Evolutionary conservation across 2,113 vertebrate genomes (phyloP).

Genomic region (Pedionomus torquatus): DNA sequence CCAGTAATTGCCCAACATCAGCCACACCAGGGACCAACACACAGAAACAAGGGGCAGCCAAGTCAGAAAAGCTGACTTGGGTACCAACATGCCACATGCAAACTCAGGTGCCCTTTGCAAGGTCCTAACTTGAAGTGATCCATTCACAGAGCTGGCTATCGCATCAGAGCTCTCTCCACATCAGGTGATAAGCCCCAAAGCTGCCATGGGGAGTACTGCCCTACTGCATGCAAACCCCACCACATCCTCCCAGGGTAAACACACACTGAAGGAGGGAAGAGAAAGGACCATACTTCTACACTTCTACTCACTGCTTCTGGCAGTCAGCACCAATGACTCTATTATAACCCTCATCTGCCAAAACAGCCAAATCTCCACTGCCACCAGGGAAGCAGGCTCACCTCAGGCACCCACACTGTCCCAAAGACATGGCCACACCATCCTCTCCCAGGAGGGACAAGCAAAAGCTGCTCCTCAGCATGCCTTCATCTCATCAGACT

Average conservation of each 20-base stretch:
- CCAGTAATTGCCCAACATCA: rapidly evolving
- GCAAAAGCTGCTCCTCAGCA: background rate
- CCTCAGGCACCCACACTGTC: background rate
- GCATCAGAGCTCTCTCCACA: background rate
- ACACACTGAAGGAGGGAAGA: no score
- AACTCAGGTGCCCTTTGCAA: background rate
- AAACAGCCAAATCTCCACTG: background rate
- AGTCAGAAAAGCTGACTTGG: background rate
- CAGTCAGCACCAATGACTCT: background rate
- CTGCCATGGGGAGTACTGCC: no score
- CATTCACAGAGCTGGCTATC: background rate
- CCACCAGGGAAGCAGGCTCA: background rate
- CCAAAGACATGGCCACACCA: rapidly evolving
- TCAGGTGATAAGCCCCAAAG: background rate
- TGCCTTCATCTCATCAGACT: no score
- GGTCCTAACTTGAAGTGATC: rapidly evolving
- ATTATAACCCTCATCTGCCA: background rate
- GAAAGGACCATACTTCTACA: no score
- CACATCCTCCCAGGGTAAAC: background rate
- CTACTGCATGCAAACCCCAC: background rate
- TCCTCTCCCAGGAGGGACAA: background rate
- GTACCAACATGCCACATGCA: rapidly evolving
- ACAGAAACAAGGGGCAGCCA: background rate
- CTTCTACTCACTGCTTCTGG: background rate
- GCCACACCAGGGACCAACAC: background rate